phyloP scores from a whole-genome alignment of 1,140 invertebrate species.

The Pseudomyrmex pallidus region DNA sequence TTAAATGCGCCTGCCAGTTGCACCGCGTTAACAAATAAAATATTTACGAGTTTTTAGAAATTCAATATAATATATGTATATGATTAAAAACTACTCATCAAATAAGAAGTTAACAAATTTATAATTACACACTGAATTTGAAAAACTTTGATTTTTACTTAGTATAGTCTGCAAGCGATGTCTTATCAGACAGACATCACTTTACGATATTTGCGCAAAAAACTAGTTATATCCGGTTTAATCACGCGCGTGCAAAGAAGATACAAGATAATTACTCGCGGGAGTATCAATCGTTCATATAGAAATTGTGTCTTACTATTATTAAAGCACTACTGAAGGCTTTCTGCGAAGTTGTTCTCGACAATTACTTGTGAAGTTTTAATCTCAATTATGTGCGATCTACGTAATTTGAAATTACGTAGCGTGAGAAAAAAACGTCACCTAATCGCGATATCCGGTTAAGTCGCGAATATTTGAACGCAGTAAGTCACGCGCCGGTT shows the following conservation, averaged over 20 bases:
- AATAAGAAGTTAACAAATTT: background rate
- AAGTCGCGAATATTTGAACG: slow-evolving; percentile 35
- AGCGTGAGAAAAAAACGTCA: too few relatives aligned
- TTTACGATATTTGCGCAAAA: slow-evolving; percentile 25
- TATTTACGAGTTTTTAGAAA: background rate
- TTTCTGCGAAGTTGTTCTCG: background rate
- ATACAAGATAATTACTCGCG: background rate
- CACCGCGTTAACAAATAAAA: background rate
- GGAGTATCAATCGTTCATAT: background rate
- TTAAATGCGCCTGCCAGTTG: background rate
- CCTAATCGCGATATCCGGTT: slow-evolving; percentile 4
- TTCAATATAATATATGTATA: background rate
- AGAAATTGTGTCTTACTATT: slow-evolving; percentile 16
- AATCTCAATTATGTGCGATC: background rate
- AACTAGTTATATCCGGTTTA: slow-evolving; percentile 44
- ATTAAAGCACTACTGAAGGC: background rate
- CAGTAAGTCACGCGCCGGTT: slow-evolving; percentile 13
- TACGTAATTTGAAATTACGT: background rate
- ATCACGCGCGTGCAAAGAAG: background rate
- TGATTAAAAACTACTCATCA: background rate
- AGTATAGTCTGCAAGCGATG: background rate
- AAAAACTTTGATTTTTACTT: too few relatives aligned
- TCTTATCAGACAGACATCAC: slow-evolving; percentile 42
- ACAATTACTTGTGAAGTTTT: background rate
- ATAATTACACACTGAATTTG: too few relatives aligned